These are phyloP conservation scores for Tachysurus vachellii DNA, from an alignment of 2,113 vertebrate species.

Conservation along the genomic window DNA sequence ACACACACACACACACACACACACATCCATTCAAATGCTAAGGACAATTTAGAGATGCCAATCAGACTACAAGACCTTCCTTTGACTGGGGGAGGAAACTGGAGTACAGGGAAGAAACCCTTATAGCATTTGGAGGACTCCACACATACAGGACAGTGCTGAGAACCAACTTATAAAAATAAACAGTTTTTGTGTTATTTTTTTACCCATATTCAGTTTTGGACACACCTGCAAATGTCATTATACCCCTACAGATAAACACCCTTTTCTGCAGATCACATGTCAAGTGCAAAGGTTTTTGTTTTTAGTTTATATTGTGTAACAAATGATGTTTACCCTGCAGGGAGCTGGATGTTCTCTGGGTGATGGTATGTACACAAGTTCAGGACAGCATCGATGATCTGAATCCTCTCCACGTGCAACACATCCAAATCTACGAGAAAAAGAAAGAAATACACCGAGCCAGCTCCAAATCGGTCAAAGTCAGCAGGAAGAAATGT, in stretches of 20 bases:
- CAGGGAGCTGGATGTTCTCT: slow-evolving; percentile 95
- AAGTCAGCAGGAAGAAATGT: neutral
- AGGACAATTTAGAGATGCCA: too few species aligned
- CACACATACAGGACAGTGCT: too few species aligned
- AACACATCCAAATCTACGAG: slow-evolving; percentile 88
- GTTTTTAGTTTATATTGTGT: neutral
- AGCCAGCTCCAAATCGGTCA: neutral
- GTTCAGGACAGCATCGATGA: slow-evolving; percentile 95
- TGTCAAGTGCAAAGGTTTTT: neutral
- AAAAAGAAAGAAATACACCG: slow-evolving; percentile 54
- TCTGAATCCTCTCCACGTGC: slow-evolving; percentile 91
- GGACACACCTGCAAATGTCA: neutral
- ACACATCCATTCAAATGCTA: too few species aligned
- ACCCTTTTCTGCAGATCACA: too few species aligned
- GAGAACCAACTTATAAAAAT: too few species aligned
- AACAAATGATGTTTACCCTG: slow-evolving; percentile 75
- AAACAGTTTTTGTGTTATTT: neutral
- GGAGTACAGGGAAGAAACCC: too few species aligned
- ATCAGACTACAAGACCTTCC: too few species aligned
- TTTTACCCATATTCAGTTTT: neutral
- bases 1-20: too few species aligned
- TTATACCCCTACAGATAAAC: too few species aligned
- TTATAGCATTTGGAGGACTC: too few species aligned
- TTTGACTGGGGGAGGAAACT: too few species aligned
- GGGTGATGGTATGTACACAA: slow-evolving; percentile 98